phyloP scores from a whole-genome alignment of 2,797 vertebrate species.

The Cossypha heuglini region DNA sequence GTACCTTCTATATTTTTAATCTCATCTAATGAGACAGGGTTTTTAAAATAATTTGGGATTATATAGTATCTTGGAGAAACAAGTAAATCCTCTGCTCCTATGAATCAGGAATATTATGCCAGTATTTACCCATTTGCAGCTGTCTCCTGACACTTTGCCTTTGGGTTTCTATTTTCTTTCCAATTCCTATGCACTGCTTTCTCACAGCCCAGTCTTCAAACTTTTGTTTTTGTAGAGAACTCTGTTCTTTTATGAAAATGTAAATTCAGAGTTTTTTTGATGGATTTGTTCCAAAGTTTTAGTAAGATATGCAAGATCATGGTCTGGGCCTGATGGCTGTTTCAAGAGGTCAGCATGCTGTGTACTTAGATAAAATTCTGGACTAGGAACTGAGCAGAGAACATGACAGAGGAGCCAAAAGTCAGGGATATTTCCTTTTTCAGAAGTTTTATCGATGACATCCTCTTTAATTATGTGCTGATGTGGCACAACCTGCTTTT shows the following conservation, averaged over 20 bases:
- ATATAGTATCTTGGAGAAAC: not conserved
- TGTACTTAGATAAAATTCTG: not conserved
- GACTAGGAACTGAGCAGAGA: not conserved
- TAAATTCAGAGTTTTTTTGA: not conserved
- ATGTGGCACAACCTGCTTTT: not conserved
- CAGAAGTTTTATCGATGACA: not conserved
- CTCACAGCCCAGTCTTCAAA: not conserved
- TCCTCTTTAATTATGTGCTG: not conserved
- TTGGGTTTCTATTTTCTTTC: not conserved
- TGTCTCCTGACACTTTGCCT: not conserved
- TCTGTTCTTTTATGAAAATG: not conserved
- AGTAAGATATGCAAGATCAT: slow-evolving; percentile 7
- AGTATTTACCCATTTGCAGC: not conserved
- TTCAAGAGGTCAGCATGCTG: not conserved
- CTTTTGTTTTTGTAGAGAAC: not conserved
- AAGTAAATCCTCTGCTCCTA: not conserved
- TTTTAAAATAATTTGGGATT: not conserved
- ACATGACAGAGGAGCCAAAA: not conserved
- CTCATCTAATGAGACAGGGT: not conserved
- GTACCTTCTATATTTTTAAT: not conserved
- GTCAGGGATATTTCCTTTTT: not conserved
- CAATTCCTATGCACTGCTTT: not conserved
- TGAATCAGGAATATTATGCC: not conserved
- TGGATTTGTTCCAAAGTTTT: not conserved
- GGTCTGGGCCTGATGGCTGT: not conserved